Evolutionary conservation across 1,140 invertebrate genomes (phyloP), one percentile per base, ranked within the genome.

Genomic region (Conus betulinus): DNA sequence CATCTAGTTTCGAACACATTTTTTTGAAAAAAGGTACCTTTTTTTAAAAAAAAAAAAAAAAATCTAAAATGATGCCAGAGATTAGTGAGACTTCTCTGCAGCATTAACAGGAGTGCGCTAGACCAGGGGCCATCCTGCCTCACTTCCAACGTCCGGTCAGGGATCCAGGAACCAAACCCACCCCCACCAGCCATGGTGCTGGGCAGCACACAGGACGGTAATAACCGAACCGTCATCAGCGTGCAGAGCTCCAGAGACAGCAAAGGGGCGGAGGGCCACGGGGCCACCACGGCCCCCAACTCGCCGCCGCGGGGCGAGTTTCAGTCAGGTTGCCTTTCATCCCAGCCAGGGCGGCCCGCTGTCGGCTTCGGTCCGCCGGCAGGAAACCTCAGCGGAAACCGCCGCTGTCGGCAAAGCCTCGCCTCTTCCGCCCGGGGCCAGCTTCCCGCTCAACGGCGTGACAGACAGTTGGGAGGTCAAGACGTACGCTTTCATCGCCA

Each of bases 301-400:
- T 53, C 4, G 13, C 52, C 10, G 15, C 39, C 23, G 15, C 39
- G 10, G 53, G 17, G 20, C 39, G 27, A n/a, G n/a, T 2, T n/a
- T 53, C 7, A 84, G 55, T 23, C 23, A 25, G 13, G 55, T 84
- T 60, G 63, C 53, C 82, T 8, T 27, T 55, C 52, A 53, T 17
- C 82, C 13, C 57, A 7, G 51, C 55, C 53, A 63, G 55, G 15
- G 8, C 82, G 27, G 25, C 57, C 17, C 60, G 23, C 25, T 23
- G 4, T 11, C 67, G 23, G 23, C 82, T 3, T 63, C 82, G 23
- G 20, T 25, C 20, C 53, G n/a, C 25, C 81, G 10, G 7, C 82
- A 60, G 82, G 82, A 84, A 84, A 67, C n/a, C 15, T 63, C 57
- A 17, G 5, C 82, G 82, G 82, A 63, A 84, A 84, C 23, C 20